Conservation (phyloP, 1,140 invertebrate species). For the Xylocopa sonorina region DNA sequence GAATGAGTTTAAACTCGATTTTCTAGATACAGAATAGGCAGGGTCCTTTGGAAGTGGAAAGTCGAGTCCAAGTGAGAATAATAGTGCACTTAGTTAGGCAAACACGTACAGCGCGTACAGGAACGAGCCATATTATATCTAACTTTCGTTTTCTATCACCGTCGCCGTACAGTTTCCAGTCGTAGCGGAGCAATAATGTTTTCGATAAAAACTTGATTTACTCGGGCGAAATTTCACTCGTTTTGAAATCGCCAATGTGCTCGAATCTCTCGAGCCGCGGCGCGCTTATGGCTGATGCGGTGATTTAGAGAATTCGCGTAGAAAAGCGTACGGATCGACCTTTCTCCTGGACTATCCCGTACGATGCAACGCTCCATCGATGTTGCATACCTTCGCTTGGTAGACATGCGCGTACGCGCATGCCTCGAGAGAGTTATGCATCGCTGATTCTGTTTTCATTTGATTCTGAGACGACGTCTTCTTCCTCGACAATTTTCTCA, state of each 20-base stretch:
- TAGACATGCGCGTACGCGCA: not conserved
- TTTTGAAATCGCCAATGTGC: too few relatives aligned
- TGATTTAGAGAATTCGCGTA: not conserved
- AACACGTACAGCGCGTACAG: not conserved
- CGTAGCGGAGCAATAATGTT: too few relatives aligned
- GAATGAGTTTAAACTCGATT: not conserved
- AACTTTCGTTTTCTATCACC: too few relatives aligned
- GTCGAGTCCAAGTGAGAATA: not conserved
- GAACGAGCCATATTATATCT: too few relatives aligned
- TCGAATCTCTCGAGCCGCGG: too few relatives aligned
- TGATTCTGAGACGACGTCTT: conserved; percentile 3
- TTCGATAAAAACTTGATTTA: too few relatives aligned
- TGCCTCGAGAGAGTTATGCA: not conserved
- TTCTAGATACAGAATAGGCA: not conserved
- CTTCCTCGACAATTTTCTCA: too few relatives aligned
- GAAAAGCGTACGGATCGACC: conserved; percentile 2
- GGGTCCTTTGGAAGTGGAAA: not conserved
- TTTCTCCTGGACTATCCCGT: conserved; percentile 10
- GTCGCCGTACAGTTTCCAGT: too few relatives aligned
- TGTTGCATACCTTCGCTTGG: not conserved
- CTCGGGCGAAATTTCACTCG: too few relatives aligned
- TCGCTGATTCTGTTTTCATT: conserved; percentile 2
- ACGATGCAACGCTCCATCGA: not conserved
- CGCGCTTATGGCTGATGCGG: not conserved
- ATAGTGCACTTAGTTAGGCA: not conserved